Evolutionary conservation across 2,888 invertebrate species (phyloP).

Genomic region (Amiota mariae): DNA sequence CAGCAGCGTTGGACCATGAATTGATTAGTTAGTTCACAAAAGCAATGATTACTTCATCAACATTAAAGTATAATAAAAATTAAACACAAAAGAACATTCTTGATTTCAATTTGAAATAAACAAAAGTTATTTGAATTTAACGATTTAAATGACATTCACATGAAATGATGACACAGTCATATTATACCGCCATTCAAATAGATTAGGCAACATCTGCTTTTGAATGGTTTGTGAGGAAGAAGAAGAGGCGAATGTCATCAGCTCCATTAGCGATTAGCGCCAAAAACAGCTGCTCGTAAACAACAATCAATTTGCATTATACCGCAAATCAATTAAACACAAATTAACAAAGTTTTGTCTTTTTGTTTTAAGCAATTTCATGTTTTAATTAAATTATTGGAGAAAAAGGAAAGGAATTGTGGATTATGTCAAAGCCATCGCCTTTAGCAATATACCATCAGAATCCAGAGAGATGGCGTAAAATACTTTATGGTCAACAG

Average conservation of each 20-base stretch:
- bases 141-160: not conserved
- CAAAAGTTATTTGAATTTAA: not conserved
- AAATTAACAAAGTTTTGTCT: too few species aligned
- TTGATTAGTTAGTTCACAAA: conserved; percentile 2
- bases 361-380: too few species aligned
- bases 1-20: not conserved
- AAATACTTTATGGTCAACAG: conserved; percentile 91
- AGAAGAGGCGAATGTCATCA: not conserved
- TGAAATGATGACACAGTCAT: too few species aligned
- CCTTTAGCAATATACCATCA: not conserved
- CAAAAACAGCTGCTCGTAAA: conserved; percentile 14
- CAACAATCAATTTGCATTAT: not conserved
- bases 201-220: not conserved
- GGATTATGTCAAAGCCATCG: not conserved
- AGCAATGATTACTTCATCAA: not conserved
- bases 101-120: not conserved
- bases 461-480: conserved; percentile 79
- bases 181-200: not conserved
- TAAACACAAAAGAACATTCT: not conserved
- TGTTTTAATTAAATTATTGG: not conserved
- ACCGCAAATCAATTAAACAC: too few species aligned
- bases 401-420: not conserved
- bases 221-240: not conserved
- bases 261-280: not conserved
- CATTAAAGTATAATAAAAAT: not conserved